These are phyloP conservation scores for Athalia cordata DNA, from an alignment of 2,888 invertebrate genomes.

Conservation along the genomic window DNA sequence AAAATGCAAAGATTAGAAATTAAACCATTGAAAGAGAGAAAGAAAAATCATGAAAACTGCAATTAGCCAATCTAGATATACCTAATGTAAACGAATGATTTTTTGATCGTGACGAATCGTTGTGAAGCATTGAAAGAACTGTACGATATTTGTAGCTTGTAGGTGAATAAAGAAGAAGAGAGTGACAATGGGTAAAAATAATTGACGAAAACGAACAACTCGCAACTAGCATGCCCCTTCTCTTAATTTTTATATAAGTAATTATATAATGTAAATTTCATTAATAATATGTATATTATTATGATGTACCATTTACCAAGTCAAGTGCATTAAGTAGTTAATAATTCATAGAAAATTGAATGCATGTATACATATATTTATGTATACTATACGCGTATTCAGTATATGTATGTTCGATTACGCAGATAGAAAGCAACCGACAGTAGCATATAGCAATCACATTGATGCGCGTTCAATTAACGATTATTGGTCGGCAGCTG, in stretches of 20 bases:
- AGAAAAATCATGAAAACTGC: background rate
- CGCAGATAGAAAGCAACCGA: slow-evolving; percentile 32
- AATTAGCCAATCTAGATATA: slow-evolving; percentile 9
- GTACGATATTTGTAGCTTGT: slow-evolving; percentile 30
- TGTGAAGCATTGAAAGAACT: background rate
- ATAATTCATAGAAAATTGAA: slow-evolving; percentile 41
- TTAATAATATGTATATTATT: slow-evolving; percentile 25
- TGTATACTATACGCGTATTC: slow-evolving; percentile 35
- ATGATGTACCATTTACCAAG: slow-evolving; percentile 45
- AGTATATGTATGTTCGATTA: background rate
- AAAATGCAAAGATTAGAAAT: slow-evolving; percentile 17
- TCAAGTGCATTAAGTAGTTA: slow-evolving; percentile 54
- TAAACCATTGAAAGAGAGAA: slow-evolving; percentile 1
- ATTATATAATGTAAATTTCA: background rate
- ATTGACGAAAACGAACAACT: slow-evolving; percentile 34
- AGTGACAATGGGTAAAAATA: background rate
- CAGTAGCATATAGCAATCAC: background rate
- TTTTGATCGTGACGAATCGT: no score
- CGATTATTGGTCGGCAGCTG: slow-evolving; percentile 26
- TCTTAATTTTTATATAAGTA: slow-evolving; percentile 35
- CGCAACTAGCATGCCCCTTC: slow-evolving; percentile 44
- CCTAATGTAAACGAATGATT: background rate
- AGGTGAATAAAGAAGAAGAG: background rate
- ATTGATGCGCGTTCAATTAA: slow-evolving; percentile 10
- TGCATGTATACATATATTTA: slow-evolving; percentile 13